These are phyloP conservation scores for Augochlorella aurata DNA, from an alignment of 2,888 invertebrate genomes.

Conservation along the genomic window DNA sequence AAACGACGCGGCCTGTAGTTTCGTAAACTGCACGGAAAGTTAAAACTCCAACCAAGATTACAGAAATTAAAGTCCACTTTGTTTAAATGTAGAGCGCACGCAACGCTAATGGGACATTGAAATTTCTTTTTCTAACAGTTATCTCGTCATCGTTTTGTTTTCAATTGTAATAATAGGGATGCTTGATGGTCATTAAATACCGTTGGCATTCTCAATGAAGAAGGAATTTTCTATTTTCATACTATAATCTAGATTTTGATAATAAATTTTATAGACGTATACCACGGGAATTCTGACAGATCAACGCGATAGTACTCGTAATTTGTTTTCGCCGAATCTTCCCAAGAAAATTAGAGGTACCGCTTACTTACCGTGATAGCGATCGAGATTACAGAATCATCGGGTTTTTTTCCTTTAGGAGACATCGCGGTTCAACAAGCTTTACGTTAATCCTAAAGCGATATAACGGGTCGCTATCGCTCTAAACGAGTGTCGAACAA, in stretches of 20 bases:
- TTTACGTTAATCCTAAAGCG: neutral
- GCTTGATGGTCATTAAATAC: neutral
- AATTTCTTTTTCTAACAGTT: neutral
- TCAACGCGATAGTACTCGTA: neutral
- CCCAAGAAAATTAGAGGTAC: neutral
- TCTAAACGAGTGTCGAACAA: neutral
- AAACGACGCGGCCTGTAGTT: neutral
- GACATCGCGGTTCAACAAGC: neutral
- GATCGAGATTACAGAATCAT: neutral
- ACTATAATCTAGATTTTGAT: neutral
- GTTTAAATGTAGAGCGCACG: neutral
- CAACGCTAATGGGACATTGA: neutral
- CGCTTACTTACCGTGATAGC: neutral
- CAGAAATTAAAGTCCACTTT: conserved; percentile 10
- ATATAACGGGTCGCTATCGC: neutral
- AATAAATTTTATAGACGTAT: too few species aligned
- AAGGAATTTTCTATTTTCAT: neutral
- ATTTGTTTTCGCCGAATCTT: neutral
- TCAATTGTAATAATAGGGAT: neutral
- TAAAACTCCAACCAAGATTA: neutral
- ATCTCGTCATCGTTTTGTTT: neutral
- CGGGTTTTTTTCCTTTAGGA: neutral
- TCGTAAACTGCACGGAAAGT: neutral
- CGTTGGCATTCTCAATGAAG: neutral
- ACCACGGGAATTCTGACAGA: neutral